Base-by-base conservation (phyloP, 2,797 vertebrate genomes). In the Bovichtus diacanthus region DNA sequence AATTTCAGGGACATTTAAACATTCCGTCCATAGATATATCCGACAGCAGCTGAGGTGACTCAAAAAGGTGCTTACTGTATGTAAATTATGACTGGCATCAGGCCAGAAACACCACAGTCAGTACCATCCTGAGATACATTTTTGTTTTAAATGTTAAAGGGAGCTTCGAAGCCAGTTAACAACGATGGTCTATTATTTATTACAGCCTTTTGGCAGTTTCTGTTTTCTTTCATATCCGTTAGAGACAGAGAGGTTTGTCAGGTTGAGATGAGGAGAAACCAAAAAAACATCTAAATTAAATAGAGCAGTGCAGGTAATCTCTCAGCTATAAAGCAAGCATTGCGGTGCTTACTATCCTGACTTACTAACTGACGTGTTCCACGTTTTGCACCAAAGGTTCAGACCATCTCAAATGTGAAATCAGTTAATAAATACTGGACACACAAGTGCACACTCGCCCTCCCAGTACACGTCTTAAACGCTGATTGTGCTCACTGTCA, bases 401-500 rank as follows among this genome's bases (percentile, higher is more conserved):
- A 8, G 46, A 55, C 34, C 66, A 21, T 70, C 39, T 51, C 69
- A 41, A 47, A 49, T 46, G 65, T 31, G 41, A 68, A 69, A 66
- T 36, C 15, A 63, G 34, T 82, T 55, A 0, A 49, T 68, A 70
- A 74, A 78, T 15, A 2, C 16, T 23, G 58, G 43, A 74, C 70
- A 59, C 70, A 49, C 6, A 50, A 4, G 8, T 36, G 19, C 43
- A n/a, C 29, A 6, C 23, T 8, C 15, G 5, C 50, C 23, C 38
- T 46, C 51, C 5, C 10, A 15, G 53, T 60, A n/a, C 44, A 5
- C 16, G 2, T 56, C 53, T 25, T 21, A 66, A 55, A 46, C 66
- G 78, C 76, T 87, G 87, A 82, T 63, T 12, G 69, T 43, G 55
- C 47, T 71, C 19, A 0, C 43, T 3, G 76, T 87, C 83, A 86